A percentile compares a stretch with the other conserved stretches of the same genome.
phyloP scores from a whole-genome alignment of 35 echinoderm and acorn worm genomes.

The Holothuria glaberrima region DNA sequence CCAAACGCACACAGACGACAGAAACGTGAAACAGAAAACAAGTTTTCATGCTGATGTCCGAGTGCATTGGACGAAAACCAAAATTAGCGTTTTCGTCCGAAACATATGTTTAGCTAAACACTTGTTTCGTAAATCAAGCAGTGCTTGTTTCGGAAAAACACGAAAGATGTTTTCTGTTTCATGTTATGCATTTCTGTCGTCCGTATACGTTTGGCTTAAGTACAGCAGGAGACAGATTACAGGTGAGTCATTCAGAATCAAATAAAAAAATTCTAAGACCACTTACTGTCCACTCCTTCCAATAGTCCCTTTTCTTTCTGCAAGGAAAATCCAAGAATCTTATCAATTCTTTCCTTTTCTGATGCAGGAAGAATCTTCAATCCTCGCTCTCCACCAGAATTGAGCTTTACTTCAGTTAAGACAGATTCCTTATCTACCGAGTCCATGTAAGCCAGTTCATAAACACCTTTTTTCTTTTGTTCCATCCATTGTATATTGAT shows the following conservation, averaged over 20 bases:
- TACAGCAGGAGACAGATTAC: background rate
- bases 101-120: no score
- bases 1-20: no score
- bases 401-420: constrained; percentile 86
- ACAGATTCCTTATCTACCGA: constrained; percentile 81
- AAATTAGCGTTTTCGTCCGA: no score
- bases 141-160: no score
- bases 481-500: constrained; percentile 94
- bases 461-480: constrained; percentile 67
- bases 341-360: constrained; percentile 81
- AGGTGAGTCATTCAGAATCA: background rate
- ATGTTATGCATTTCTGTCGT: no score
- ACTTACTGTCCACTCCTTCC: constrained; percentile 83
- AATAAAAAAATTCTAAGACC: background rate
- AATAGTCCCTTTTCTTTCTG: constrained; percentile 91
- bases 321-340: constrained; percentile 78
- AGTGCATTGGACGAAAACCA: no score
- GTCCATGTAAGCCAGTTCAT: constrained; percentile 87
- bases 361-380: constrained; percentile 55
- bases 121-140: no score
- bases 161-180: no score
- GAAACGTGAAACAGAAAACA: no score
- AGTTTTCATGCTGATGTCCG: no score
- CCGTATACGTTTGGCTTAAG: no score
- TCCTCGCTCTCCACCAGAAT: constrained; percentile 60